phyloP scores from a whole-genome alignment of 1,140 invertebrate species.

The Drosophila kepulauana region DNA sequence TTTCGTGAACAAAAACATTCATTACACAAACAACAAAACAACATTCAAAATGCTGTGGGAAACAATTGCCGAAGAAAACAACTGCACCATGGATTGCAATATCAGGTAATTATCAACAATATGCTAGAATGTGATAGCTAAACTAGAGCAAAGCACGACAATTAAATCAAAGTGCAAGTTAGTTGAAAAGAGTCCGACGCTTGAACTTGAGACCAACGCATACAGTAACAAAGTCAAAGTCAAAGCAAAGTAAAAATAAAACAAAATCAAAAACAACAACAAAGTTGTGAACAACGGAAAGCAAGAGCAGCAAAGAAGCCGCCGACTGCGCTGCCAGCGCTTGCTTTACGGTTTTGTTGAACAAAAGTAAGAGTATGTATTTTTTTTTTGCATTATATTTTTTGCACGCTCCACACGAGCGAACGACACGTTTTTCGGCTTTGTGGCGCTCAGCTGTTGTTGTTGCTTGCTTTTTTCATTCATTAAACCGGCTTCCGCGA shows the following conservation, averaged over 20 bases:
- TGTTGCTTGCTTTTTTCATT: conserved; percentile 70
- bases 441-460: conserved; percentile 72
- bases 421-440: conserved; percentile 56
- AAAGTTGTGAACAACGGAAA: conserved; percentile 45
- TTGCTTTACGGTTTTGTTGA: conserved; percentile 59
- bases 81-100: conserved; percentile 80
- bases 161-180: conserved; percentile 64
- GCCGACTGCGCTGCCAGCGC: conserved; percentile 34
- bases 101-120: conserved; percentile 74
- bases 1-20: conserved; percentile 10
- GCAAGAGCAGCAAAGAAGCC: conserved; percentile 34
- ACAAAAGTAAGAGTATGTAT: conserved; percentile 74
- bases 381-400: conserved; percentile 51
- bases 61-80: conserved; percentile 76
- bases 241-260: conserved; percentile 35
- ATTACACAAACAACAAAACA: conserved; percentile 11
- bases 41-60: conserved; percentile 81
- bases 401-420: conserved; percentile 71
- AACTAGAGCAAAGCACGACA: conserved; percentile 18
- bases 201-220: conserved; percentile 18
- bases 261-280: conserved; percentile 27
- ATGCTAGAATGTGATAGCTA: background rate
- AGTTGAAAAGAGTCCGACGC: conserved; percentile 31
- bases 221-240: conserved; percentile 7
- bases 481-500: conserved; percentile 81